Evolutionary conservation across 2,888 invertebrate genomes (phyloP).

Genomic region (Caenorhabditis drosophilae): DNA sequence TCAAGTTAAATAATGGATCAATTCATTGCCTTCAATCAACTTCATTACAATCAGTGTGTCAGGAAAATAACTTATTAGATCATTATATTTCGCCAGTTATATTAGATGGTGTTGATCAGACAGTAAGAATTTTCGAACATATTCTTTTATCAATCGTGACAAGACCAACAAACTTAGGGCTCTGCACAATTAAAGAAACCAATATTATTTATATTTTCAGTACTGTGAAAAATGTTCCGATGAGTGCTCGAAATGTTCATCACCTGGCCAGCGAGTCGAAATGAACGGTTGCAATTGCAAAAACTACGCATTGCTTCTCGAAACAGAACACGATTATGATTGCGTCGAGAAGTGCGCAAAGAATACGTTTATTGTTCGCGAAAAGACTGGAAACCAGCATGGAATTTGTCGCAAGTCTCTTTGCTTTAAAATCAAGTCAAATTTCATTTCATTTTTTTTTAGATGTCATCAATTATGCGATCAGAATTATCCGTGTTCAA

Average conservation of each 20-base stretch:
- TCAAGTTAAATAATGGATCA: conserved; percentile 73
- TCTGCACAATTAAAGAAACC: not conserved
- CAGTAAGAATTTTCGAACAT: conserved; percentile 20
- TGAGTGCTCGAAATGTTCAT: conserved; percentile 42
- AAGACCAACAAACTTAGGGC: too few species aligned
- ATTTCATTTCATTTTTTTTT: not conserved
- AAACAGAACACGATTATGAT: not conserved
- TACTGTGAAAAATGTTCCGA: conserved; percentile 47
- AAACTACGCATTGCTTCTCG: conserved; percentile 7
- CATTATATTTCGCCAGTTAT: conserved; percentile 22
- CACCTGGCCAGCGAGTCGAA: conserved; percentile 19
- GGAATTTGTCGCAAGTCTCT: conserved; percentile 12
- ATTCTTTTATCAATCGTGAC: too few species aligned
- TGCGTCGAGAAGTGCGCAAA: conserved; percentile 16
- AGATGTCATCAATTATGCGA: conserved; percentile 51
- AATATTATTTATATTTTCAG: conserved; percentile 16
- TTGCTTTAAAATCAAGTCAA: too few species aligned
- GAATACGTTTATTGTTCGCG: conserved; percentile 5
- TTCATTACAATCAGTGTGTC: conserved; percentile 30
- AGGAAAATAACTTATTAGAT: conserved; percentile 31
- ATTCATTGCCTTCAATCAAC: conserved; percentile 12
- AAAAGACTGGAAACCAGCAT: not conserved
- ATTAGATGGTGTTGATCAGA: conserved; percentile 25
- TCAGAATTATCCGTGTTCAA: conserved; percentile 41
- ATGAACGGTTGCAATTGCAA: conserved; percentile 34